A percentile compares a stretch with the other conserved stretches of the same genome.
These are phyloP conservation scores for Belonocnema kinseyi DNA, from an alignment of 1,140 invertebrate species.

Conservation along the genomic window DNA sequence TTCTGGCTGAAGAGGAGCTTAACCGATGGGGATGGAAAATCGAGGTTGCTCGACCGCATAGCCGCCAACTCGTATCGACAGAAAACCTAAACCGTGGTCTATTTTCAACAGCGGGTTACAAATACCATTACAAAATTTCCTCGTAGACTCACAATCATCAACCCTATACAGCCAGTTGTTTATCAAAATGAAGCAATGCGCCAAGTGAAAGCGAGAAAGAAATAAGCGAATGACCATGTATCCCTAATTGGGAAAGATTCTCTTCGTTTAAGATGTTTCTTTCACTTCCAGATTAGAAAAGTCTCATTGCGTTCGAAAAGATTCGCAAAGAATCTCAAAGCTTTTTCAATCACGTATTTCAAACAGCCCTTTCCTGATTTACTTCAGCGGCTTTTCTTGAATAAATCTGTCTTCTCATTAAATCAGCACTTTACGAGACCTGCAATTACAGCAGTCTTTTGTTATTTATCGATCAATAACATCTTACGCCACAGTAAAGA, in stretches of 20 bases:
- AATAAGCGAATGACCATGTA: conserved; percentile 59
- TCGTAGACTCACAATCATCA: conserved; percentile 50
- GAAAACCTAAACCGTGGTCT: conserved; percentile 45
- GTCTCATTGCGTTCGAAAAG: background rate
- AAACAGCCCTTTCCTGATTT: background rate
- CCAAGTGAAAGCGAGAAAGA: conserved; percentile 60
- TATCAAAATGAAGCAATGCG: conserved; percentile 60
- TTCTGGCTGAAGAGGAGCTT: conserved; percentile 44
- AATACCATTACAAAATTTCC: conserved; percentile 8
- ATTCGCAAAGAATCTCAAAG: background rate
- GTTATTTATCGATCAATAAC: background rate
- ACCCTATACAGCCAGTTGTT: conserved; percentile 37
- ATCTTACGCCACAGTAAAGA: background rate
- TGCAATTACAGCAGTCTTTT: conserved; percentile 7
- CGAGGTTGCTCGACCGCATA: conserved; percentile 53
- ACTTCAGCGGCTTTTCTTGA: background rate
- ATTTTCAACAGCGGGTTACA: conserved; percentile 42
- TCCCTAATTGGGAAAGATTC: conserved; percentile 65
- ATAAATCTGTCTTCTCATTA: conserved; percentile 6
- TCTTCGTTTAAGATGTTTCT: conserved; percentile 41
- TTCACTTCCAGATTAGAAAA: conserved; percentile 2
- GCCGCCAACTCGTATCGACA: conserved; percentile 60
- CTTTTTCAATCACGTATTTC: background rate
- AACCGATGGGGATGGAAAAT: conserved; percentile 43
- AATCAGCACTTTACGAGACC: background rate